Base-by-base conservation (phyloP, 2,797 vertebrate genomes). In the Pelodytes ibericus region DNA sequence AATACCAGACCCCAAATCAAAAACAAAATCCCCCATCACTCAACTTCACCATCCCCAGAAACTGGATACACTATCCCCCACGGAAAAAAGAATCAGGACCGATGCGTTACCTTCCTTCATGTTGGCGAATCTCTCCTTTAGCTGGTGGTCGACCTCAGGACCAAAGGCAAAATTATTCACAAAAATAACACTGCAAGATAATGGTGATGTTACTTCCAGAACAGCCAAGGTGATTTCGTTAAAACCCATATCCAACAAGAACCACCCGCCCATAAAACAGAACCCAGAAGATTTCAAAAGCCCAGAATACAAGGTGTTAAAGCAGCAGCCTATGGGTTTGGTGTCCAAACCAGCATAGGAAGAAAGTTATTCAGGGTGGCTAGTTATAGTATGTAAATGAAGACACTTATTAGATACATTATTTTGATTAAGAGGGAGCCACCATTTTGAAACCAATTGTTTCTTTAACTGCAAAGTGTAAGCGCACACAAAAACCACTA, bases 161-260 rank as follows among this genome's bases (percentile, higher is more conserved):
- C 98, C 98, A 87, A 99, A 99, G 93, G 98, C 98, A 95, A 99
- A 99, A 87, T 99, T 99, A 94, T 99, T 99, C 93, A 99, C 98
- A 95, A 99, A 99, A 89, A 99, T 98, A 92, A 99, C 98, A 93
- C 98, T 99, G 95, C 80, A 93, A 93, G 87, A 87, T 60, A 94
- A 91, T 1, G 73, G 62, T 80, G 53, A 60, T 75, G 84, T 74
- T 84, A 80, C 47, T 80, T 15, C 30, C 33, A 27, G 70, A 72
- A 68, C 25, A n/a, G 3, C 7, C 24, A 66, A 2, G 2, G 26
- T 16, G 41, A 18, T 26, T 15, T 30, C 20, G 18, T 2, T 27
- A 67, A 18, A 62, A n/a, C 30, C 59, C 26, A 26, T 66, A 26
- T 53, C 22, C 39, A 58, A 18, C 60, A 49, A 70, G 20, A 24